Base-by-base conservation (phyloP, 2,888 invertebrate species). In the Sussaba pulchella region DNA sequence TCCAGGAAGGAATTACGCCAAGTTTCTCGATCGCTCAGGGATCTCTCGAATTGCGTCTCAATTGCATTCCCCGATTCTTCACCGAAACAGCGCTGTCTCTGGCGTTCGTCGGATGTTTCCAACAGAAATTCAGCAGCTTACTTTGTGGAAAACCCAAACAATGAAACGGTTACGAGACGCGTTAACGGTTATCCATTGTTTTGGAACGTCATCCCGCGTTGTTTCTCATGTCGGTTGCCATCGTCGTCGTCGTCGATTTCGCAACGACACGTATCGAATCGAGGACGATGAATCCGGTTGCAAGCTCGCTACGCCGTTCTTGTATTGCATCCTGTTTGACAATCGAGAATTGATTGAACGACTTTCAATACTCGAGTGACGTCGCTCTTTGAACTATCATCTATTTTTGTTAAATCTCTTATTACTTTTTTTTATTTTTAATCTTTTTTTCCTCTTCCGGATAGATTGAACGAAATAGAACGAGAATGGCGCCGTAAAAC, bases 161-260 rank as follows among this genome's bases (percentile, higher is more conserved):
- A 90, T 90, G 88, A 89, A 88, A 88, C 85, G 86, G 88, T 89
- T 88, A 89, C 87, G 84, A 85, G 83, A 84, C 87, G 87, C 88
- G 89, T 89, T 89, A 89, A 88, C 88, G 86, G 87, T 82, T 75
- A 26, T 78, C 87, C 85, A 90, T 90, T 90, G 90, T 90, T 87
- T 88, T 84, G 79, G 31, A 69, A 75, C 82, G 73, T 82, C 78
- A 76, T 82, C 77, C 71, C 70, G 31, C 78, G 69, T 82, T 75
- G 31, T 45, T 47, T 2, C 66, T 61, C 57, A 10, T 57, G 39
- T 43, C 39, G 52, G 69, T 57, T 54, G 50, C 17, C 71, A 72
- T 39, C 63, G 41, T 52, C 52, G 50, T 52, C 41, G 61, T 67
- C 45, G 43, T 31, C 66, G 52, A 39, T 69, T 63, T 70, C 79